Base-by-base conservation (phyloP, 2,113 vertebrate genomes). In the Caretta caretta region DNA sequence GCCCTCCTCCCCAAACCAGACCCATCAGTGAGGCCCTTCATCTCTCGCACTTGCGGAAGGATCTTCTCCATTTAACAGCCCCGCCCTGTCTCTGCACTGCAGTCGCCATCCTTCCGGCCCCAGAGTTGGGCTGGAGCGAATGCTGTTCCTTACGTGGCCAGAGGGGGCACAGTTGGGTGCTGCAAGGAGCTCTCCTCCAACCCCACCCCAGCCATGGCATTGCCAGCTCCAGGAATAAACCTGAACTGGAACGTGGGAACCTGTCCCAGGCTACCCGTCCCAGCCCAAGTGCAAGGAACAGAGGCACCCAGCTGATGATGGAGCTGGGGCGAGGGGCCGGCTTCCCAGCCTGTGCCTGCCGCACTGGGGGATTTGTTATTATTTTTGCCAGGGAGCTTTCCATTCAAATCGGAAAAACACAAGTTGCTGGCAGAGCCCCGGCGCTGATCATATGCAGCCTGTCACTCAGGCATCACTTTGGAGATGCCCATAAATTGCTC, bases 401-500 rank as follows among this genome's bases (percentile, higher is more conserved):
- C 93, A 96, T 96, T 95, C 93, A 84, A 87, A 97, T 48, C 84
- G 96, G 92, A 95, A 90, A 95, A 95, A 87, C 75, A 65, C 94
- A 90, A 91, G 56, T 97, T 90, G 94, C 84, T 92, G 92, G 96
- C 96, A 87, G 92, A 96, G 96, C 96, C 96, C 96, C 94, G 85
- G 87, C 38, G 81, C 93, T 35, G 96, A 72, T 97, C 93, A 94
- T 94, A 93, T 96, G 90, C 97, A 94, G 96, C 95, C 97, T 98
- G 97, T 97, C 97, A 98, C 96, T 97, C 97, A 98, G 96, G 97
- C 97, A 94, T 97, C 97, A 97, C 97, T 97, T 97, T 89, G 96
- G 91, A 97, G 97, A 97, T 97, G 97, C 97, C 97, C 97, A 97
- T 98, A 97, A 98, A 98, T 97, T 98, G 97, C 97, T 98, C 97